Evolutionary conservation across 1,140 invertebrate species (phyloP), one percentile per base, ranked within the genome.

Genomic region (Vanessa tameamea): DNA sequence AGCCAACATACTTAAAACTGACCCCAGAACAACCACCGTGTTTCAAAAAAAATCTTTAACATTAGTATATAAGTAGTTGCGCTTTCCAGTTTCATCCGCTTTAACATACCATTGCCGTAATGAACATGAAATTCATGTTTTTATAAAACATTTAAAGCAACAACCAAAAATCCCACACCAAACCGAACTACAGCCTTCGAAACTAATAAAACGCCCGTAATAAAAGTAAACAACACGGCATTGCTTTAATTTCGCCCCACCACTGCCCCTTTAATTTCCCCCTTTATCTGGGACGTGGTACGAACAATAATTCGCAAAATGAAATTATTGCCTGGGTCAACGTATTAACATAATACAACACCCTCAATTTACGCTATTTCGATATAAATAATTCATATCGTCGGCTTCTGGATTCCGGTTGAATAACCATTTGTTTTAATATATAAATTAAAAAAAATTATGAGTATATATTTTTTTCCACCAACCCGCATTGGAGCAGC

Each of bases 151-250:
- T 9, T 9, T 9, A 43, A 43, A 43, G 1, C 48, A 14, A n/a
- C 48, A n/a, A 15, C 14, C 14, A 14, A 13, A 26, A 13, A 37
- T 63, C 64, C 57, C 65, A 72, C 64, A 31, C 53, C 64, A 74
- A 74, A 74, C 70, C 74, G 31, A 37, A 37, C 37, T 9, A 43
- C 37, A 43, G 7, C 7, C 37, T 43, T 43, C 37, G 7, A 43
- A 9, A 43, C 37, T 43, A 43, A 43, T 9, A 43, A 43, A 43
- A 43, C 37, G 31, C 7, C 31, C 1, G 37, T 79, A 82, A 78
- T 82, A 78, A 82, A 82, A 82, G 77, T 80, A 82, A 82, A 80
- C 80, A 82, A 78, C 75, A 47, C 47, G 64, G 76, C 76, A 82
- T 72, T 76, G 75, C 76, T 80, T 78, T 80, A 80, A 80, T 82